Conservation (phyloP, 2,888 invertebrate genomes). For the Hemaris fuciformis region DNA sequence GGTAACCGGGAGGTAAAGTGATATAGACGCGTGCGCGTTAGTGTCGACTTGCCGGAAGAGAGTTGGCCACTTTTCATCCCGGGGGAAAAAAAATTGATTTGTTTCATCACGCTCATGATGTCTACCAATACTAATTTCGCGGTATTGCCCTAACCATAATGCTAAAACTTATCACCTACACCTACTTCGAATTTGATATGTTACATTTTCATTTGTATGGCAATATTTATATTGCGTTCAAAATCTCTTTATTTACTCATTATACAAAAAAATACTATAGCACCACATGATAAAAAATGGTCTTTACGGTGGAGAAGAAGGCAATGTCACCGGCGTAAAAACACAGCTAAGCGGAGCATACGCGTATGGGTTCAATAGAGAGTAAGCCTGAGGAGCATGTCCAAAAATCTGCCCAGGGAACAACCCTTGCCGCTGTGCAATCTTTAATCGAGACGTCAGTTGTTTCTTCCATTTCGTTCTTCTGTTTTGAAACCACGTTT, state of each 20-base stretch:
- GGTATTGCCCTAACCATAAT: too few species aligned
- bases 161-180: too few species aligned
- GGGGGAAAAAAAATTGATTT: too few species aligned
- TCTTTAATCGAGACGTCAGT: constrained; percentile 92
- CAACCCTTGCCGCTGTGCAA: constrained; percentile 92
- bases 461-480: constrained; percentile 99
- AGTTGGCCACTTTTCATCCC: too few species aligned
- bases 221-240: too few species aligned
- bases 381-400: constrained; percentile 82
- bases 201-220: too few species aligned
- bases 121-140: too few species aligned
- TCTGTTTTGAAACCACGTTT: constrained; percentile 98
- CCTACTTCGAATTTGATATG: too few species aligned
- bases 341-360: constrained; percentile 83
- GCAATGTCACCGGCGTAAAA: constrained; percentile 78
- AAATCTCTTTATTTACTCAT: background rate
- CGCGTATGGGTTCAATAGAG: constrained; percentile 83
- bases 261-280: background rate
- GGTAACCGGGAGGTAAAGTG: too few species aligned
- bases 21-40: too few species aligned
- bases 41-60: too few species aligned
- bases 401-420: constrained; percentile 87
- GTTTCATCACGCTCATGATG: too few species aligned
- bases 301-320: constrained; percentile 59
- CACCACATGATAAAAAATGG: background rate